Percentiles rank a stretch among this genome's conserved stretches.
These are phyloP conservation scores for Nebria salina DNA, from an alignment of 2,888 invertebrate genomes.

Conservation along the genomic window DNA sequence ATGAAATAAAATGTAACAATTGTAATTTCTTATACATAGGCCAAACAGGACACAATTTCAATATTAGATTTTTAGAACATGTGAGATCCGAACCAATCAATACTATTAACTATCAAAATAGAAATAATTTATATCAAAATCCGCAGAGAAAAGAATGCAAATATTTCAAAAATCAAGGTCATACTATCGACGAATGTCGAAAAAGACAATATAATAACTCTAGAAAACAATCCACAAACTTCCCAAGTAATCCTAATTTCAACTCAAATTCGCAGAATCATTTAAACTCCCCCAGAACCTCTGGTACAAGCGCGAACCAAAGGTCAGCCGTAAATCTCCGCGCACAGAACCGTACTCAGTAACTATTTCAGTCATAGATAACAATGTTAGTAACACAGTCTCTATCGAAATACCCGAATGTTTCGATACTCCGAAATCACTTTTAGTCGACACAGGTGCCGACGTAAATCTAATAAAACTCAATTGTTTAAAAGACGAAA, in stretches of 20 bases:
- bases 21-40: too few species aligned
- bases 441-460: conserved; percentile 31
- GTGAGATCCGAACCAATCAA: conserved; percentile 9
- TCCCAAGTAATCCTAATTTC: too few species aligned
- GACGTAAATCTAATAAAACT: conserved; percentile 40
- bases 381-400: conserved; percentile 4
- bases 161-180: conserved; percentile 32
- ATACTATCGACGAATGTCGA: background rate
- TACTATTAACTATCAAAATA: conserved; percentile 2
- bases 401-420: conserved; percentile 10
- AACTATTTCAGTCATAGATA: conserved; percentile 42
- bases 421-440: background rate
- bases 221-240: too few species aligned
- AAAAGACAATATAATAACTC: too few species aligned
- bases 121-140: background rate
- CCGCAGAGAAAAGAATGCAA: conserved; percentile 15
- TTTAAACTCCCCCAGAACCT: conserved; percentile 6
- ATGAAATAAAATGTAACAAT: too few species aligned
- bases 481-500: conserved; percentile 19
- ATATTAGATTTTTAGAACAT: too few species aligned
- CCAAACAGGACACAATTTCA: too few species aligned
- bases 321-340: conserved; percentile 1
- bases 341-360: conserved; percentile 11
- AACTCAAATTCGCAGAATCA: background rate
- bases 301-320: conserved; percentile 28